Conservation (phyloP, 2,888 invertebrate genomes). For the Noctua fimbriata region DNA sequence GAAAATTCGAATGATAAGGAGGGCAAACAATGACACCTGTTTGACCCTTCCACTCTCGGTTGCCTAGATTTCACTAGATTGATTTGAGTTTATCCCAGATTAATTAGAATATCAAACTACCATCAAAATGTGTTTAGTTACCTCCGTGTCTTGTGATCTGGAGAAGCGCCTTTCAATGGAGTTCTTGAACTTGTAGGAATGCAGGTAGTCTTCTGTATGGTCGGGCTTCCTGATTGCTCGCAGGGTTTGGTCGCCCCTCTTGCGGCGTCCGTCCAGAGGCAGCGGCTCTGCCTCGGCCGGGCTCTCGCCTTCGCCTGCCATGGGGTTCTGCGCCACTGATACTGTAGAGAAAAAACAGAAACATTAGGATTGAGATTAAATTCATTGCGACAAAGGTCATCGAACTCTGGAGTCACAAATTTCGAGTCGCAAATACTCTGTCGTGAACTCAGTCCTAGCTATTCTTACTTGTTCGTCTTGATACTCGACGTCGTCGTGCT, state of each 20-base stretch:
- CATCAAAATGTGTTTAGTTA: conserved; percentile 53
- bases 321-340: conserved; percentile 62
- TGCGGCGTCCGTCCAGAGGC: conserved; percentile 77
- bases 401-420: conserved; percentile 21
- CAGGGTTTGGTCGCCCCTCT: conserved; percentile 79
- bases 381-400: conserved; percentile 33
- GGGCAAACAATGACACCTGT: not conserved
- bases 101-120: not conserved
- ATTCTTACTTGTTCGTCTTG: conserved; percentile 41
- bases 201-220: conserved; percentile 88
- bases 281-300: conserved; percentile 69
- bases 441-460: conserved; percentile 23
- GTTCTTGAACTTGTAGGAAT: conserved; percentile 97
- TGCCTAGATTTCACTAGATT: not conserved
- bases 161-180: conserved; percentile 97
- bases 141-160: conserved; percentile 89
- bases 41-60: not conserved
- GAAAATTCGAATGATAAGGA: conserved; percentile 8
- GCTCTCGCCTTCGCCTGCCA: conserved; percentile 62
- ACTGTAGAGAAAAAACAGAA: conserved; percentile 59
- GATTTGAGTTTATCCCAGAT: not conserved
- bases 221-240: conserved; percentile 85
- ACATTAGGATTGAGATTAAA: conserved; percentile 15
- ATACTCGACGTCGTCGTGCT: conserved; percentile 8
- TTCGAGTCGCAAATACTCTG: conserved; percentile 3